phyloP scores from a whole-genome alignment of 2,797 vertebrate genomes.

The Enteromius paludinosus region DNA sequence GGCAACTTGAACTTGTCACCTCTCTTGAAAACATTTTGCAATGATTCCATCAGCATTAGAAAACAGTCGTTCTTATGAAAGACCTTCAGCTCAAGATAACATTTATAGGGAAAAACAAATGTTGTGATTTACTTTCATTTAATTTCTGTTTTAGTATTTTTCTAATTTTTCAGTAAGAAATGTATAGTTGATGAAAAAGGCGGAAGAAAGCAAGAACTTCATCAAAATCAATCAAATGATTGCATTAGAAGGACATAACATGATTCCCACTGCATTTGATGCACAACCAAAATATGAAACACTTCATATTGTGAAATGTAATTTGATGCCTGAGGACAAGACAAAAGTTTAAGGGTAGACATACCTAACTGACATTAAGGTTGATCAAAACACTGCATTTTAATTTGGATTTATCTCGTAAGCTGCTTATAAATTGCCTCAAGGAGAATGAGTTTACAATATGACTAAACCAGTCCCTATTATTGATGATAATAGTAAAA shows the following conservation, averaged over 20 bases:
- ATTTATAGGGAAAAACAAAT: not conserved
- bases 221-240: slow-evolving; percentile 1
- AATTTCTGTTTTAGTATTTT: too few relatives aligned
- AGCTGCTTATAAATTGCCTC: slow-evolving; percentile 12
- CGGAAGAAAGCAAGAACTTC: not conserved
- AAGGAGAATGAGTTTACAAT: not conserved
- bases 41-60: not conserved
- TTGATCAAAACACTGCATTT: slow-evolving; percentile 2
- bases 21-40: not conserved
- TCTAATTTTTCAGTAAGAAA: not conserved
- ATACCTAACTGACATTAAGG: not conserved
- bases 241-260: not conserved
- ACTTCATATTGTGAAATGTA: not conserved
- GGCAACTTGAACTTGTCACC: slow-evolving; percentile 5
- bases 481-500: not conserved
- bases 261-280: not conserved
- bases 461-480: not conserved
- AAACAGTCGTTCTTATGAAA: not conserved
- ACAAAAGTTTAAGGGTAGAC: not conserved
- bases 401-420: slow-evolving; percentile 3
- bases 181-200: not conserved
- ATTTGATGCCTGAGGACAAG: not conserved
- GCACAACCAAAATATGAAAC: not conserved
- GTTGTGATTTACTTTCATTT: too few relatives aligned
- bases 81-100: not conserved